Percentiles rank a stretch among this genome's conserved stretches.
Conservation (phyloP, 2,888 invertebrate species). For the Malthinus seriepunctatus region DNA sequence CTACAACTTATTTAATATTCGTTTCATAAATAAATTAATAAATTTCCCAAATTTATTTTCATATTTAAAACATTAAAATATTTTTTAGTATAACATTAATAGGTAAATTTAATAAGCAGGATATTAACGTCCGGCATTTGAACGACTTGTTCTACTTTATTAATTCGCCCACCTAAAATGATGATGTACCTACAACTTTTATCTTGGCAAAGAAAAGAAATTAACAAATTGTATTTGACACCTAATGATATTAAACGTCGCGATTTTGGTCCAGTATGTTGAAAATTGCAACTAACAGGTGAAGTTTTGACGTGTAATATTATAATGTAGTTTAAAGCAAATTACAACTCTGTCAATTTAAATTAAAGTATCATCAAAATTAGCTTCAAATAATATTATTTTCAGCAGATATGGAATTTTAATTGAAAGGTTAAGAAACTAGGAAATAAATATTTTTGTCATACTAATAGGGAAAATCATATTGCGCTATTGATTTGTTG, state of each 20-base stretch:
- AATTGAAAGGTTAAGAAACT: too few relatives aligned
- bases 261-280: conserved; percentile 13
- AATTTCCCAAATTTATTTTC: too few relatives aligned
- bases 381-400: too few relatives aligned
- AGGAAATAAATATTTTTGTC: too few relatives aligned
- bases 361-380: too few relatives aligned
- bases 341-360: too few relatives aligned
- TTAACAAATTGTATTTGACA: conserved; percentile 18
- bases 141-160: conserved; percentile 16
- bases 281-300: conserved; percentile 23
- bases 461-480: too few relatives aligned
- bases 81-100: conserved; percentile 7
- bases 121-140: conserved; percentile 29
- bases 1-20: too few relatives aligned
- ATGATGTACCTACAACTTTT: conserved; percentile 21
- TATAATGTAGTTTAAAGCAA: too few relatives aligned
- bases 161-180: conserved; percentile 19
- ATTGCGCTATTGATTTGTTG: too few relatives aligned
- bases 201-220: conserved; percentile 17
- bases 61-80: not conserved
- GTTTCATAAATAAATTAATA: too few relatives aligned
- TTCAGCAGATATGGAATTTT: too few relatives aligned
- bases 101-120: conserved; percentile 19
- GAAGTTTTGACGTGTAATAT: conserved; percentile 12
- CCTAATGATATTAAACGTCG: conserved; percentile 18